Base-by-base conservation (phyloP, 2,797 vertebrate genomes). In the Crenichthys baileyi region DNA sequence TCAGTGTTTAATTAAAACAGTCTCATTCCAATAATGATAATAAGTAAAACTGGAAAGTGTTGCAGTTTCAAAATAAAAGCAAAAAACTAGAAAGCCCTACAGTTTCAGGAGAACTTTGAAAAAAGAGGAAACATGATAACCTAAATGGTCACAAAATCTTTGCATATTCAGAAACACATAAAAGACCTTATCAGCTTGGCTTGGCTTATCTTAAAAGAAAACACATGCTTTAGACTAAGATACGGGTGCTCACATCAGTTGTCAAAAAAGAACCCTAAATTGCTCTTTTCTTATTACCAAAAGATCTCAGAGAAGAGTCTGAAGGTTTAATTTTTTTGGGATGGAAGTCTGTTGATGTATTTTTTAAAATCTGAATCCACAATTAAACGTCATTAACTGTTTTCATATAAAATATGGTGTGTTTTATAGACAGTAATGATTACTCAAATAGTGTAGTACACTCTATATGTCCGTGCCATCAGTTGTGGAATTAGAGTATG, bases 1-100 rank as follows among this genome's bases (percentile, higher is more conserved):
- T 44, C 24, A 75, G 3, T 70, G 36, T 74, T 74, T 73, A 58
- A 58, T 44, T 58, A 74, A 44, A 60, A 26, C 46, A 65, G 29
- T 24, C 44, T 58, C 6, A 41, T 56, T 60, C 16, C 4, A 26
- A n/a, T n/a, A n/a, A n/a, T n/a, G 1, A 26, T 41, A 26, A 67
- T 41, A 15, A 67, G 9, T 41, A 67, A 67, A 68, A 68, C 65
- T 68, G 8, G 1, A 22, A 22, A 67, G 24, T 58, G 4, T 58
- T 58, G 36, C 3, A 12, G 8, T 68, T 67, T 8, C 63, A 67
- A 41, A 67, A 67, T 67, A 67, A 67, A 39, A 20, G 39, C 63
- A 6, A 18, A 50, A 18, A 5, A 51, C 29, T 29, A 22, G 18
- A 53, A 31, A 11, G 16, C 20, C 26, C 16, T 11, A 53, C 18